Conservation (phyloP, 2,113 vertebrate species). For the Cynoglossus semilaevis region DNA sequence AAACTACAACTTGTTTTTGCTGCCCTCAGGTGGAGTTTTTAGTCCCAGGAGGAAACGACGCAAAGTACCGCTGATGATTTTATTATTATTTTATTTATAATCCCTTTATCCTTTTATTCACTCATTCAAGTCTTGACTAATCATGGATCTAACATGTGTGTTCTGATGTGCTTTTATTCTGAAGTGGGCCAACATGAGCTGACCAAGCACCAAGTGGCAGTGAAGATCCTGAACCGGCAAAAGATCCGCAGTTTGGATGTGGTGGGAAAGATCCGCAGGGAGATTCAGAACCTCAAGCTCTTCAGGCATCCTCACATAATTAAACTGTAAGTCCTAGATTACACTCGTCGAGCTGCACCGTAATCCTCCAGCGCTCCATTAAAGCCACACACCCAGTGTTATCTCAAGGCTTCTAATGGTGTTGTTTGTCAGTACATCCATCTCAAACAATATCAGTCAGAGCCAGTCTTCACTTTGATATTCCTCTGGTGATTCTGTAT, state of each 20-base stretch:
- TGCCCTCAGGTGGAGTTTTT: not conserved
- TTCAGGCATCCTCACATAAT: conserved; percentile 99
- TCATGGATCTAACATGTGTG: not conserved
- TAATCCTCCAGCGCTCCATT: conserved; percentile 47
- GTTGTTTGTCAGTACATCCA: conserved; percentile 45
- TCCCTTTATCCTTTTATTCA: not conserved
- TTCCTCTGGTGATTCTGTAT: conserved; percentile 1
- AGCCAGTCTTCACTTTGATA: conserved; percentile 28
- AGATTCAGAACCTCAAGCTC: conserved; percentile 99
- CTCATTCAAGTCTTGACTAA: not conserved
- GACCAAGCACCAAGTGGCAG: conserved; percentile 96
- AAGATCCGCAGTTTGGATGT: conserved; percentile 98
- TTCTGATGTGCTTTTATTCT: not conserved
- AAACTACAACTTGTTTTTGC: not conserved
- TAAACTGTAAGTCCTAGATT: conserved; percentile 88
- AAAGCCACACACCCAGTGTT: conserved; percentile 58
- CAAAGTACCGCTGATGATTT: too few relatives aligned
- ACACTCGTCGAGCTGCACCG: conserved; percentile 30
- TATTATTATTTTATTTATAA: not conserved
- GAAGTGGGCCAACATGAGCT: conserved; percentile 95
- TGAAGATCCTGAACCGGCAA: conserved; percentile 98
- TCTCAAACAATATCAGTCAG: conserved; percentile 43
- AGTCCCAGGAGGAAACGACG: not conserved
- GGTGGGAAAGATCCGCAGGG: conserved; percentile 95
- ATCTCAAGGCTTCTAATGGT: conserved; percentile 50